Evolutionary conservation across 2,797 vertebrate genomes (phyloP).

Genomic region (Myotis myotis): DNA sequence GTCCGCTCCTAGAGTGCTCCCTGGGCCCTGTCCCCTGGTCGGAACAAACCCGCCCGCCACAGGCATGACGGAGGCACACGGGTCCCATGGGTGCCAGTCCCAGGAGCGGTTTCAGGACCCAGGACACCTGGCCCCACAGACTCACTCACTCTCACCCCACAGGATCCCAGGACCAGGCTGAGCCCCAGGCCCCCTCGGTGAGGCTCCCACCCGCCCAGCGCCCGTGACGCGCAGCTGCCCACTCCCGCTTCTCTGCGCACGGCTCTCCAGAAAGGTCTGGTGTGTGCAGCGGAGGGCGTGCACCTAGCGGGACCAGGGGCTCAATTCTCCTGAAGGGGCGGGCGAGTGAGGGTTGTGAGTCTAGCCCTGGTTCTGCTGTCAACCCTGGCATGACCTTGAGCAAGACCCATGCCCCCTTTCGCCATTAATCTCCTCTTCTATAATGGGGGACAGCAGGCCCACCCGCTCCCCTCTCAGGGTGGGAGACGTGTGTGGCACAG

Average conservation of each 20-base stretch:
- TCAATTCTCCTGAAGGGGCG: neutral
- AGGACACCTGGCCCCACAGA: neutral
- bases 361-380: neutral
- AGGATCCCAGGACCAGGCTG: neutral
- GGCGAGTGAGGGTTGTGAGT: rapidly evolving
- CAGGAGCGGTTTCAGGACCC: neutral
- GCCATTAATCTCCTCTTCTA: neutral
- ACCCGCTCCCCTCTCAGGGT: too few species aligned
- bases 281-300: neutral
- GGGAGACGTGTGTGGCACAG: neutral
- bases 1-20: neutral
- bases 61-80: neutral
- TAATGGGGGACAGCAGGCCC: rapidly evolving
- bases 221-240: rapidly evolving
- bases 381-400: neutral
- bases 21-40: neutral
- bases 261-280: neutral
- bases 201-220: rapidly evolving
- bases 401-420: neutral
- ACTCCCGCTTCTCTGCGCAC: neutral
- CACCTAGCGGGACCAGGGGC: neutral
- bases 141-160: too few species aligned
- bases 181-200: rapidly evolving
- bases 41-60: neutral
- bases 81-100: neutral